phyloP scores from a whole-genome alignment of 2,797 vertebrate genomes.

The Macroramphosus scolopax region DNA sequence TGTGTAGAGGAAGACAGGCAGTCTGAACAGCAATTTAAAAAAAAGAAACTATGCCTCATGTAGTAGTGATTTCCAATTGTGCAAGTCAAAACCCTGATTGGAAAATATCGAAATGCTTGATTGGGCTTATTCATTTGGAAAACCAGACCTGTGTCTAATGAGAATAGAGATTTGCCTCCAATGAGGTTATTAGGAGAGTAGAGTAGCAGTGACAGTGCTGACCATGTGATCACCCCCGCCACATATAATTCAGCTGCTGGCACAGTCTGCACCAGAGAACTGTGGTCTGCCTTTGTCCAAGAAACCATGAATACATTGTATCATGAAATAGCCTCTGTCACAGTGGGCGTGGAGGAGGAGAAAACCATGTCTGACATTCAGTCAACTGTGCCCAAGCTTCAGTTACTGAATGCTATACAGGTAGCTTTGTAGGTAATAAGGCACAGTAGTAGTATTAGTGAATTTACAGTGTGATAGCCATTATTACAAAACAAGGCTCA shows the following conservation, averaged over 20 bases:
- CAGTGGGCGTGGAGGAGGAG: constrained; percentile 31
- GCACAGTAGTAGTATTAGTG: no score
- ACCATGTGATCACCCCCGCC: constrained; percentile 37
- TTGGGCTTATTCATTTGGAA: constrained; percentile 33
- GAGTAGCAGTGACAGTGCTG: constrained; percentile 40
- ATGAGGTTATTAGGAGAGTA: constrained; percentile 45
- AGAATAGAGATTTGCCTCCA: constrained; percentile 43
- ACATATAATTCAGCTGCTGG: constrained; percentile 62
- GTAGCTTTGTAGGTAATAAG: no score
- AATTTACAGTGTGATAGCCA: no score
- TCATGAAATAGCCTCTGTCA: constrained; percentile 59
- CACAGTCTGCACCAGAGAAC: constrained; percentile 48
- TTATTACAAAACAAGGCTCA: constrained; percentile 36
- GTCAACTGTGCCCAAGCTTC: constrained; percentile 13
- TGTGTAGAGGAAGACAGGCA: constrained; percentile 15
- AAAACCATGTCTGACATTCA: constrained; percentile 42
- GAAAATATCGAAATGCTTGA: constrained; percentile 22
- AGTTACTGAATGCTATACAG: constrained; percentile 9
- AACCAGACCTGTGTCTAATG: constrained; percentile 36
- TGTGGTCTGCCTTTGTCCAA: constrained; percentile 56
- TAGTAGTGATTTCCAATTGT: constrained; percentile 15
- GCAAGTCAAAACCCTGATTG: constrained; percentile 15
- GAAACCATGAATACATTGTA: constrained; percentile 50
- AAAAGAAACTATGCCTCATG: background rate
- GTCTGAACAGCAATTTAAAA: background rate